Percentiles rank a stretch among this genome's conserved stretches.
These are phyloP conservation scores for Polypedilum pembai DNA, from an alignment of 1,140 invertebrate species.

Conservation along the genomic window DNA sequence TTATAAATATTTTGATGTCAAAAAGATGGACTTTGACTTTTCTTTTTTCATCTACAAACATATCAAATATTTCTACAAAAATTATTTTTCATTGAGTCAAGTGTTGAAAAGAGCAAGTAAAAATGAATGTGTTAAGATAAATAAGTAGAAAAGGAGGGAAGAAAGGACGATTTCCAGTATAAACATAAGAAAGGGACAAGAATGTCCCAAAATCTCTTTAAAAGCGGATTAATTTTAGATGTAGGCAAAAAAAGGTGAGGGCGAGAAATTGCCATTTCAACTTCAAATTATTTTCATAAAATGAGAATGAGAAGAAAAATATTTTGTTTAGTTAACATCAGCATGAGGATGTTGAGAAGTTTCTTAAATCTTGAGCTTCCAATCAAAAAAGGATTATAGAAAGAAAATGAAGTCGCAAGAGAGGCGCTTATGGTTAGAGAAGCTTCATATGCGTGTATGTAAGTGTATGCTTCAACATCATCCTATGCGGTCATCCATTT, in stretches of 20 bases:
- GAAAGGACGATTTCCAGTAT: background rate
- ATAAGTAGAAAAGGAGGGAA: too few species aligned
- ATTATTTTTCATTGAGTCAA: too few species aligned
- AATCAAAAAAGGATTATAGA: background rate
- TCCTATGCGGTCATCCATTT: background rate
- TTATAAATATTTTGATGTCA: too few species aligned
- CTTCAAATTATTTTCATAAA: background rate
- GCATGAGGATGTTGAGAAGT: too few species aligned
- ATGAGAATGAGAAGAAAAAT: too few species aligned
- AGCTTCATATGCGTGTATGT: background rate
- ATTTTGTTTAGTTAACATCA: too few species aligned
- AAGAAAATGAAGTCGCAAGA: conserved; percentile 6
- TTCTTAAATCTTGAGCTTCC: conserved; percentile 1
- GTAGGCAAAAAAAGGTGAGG: background rate
- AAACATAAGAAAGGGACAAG: background rate
- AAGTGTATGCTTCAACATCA: background rate
- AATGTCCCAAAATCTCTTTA: conserved; percentile 15
- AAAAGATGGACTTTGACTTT: too few species aligned
- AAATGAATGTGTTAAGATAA: too few species aligned
- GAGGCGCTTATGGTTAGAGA: background rate
- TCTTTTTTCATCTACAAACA: too few species aligned
- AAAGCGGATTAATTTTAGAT: background rate
- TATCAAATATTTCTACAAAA: too few species aligned
- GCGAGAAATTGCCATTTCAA: background rate
- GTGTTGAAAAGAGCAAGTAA: too few species aligned